Conservation (phyloP, 2,888 invertebrate species). For the Coelinius sp. region DNA sequence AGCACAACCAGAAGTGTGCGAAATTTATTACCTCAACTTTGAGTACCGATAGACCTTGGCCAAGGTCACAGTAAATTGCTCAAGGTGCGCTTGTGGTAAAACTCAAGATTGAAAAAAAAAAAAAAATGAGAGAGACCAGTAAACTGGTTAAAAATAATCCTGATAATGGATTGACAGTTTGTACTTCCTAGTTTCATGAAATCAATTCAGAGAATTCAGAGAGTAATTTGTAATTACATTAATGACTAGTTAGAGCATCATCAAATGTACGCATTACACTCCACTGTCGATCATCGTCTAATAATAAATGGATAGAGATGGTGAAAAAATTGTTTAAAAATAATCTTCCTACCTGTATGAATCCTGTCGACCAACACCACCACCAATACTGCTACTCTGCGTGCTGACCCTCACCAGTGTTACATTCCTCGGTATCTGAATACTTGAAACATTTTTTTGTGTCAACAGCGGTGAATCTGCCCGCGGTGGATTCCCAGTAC, state of each 20-base stretch:
- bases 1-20: conserved; percentile 7
- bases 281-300: background rate
- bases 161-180: background rate
- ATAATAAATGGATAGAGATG: conserved; percentile 10
- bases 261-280: background rate
- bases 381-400: conserved; percentile 76
- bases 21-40: conserved; percentile 4
- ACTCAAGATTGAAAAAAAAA: background rate
- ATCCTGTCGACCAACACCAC: conserved; percentile 74
- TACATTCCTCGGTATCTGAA: conserved; percentile 63
- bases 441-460: conserved; percentile 48
- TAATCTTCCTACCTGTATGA: conserved; percentile 74
- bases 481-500: conserved; percentile 47
- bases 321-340: background rate
- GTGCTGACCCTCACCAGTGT: conserved; percentile 76
- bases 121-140: background rate
- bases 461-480: conserved; percentile 61
- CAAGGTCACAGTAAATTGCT: background rate
- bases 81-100: background rate
- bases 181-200: background rate
- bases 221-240: background rate
- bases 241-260: background rate
- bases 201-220: background rate
- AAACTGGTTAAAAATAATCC: conserved; percentile 12
- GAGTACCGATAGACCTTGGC: conserved; percentile 5